Conservation (phyloP, 2,888 invertebrate species). For the Drosophila recens region DNA sequence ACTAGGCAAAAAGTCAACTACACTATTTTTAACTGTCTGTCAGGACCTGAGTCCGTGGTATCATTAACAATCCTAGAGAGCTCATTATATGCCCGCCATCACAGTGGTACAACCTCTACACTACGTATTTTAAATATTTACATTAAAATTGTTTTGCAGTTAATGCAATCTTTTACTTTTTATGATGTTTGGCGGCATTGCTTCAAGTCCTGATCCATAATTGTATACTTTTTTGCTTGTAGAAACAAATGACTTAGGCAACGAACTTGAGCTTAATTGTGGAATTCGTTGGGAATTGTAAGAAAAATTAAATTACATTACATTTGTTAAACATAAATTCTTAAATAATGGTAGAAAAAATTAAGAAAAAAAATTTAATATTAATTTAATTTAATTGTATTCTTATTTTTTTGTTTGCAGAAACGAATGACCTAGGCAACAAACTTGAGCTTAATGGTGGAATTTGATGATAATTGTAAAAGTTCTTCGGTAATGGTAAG, state of each 20-base stretch:
- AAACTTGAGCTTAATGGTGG: no score
- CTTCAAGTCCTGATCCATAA: conserved; percentile 25
- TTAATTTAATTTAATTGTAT: no score
- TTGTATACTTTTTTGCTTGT: background rate
- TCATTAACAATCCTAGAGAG: conserved; percentile 61
- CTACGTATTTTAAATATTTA: conserved; percentile 66
- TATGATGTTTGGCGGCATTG: conserved; percentile 24
- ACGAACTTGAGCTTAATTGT: background rate
- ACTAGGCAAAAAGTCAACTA: conserved; percentile 24
- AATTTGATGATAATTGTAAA: no score
- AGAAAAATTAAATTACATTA: background rate
- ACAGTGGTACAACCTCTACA: conserved; percentile 17
- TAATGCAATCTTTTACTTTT: conserved; percentile 32
- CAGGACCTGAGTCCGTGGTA: conserved; percentile 48
- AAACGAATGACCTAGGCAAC: no score
- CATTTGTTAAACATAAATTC: no score
- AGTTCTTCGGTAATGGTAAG: background rate
- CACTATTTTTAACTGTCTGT: conserved; percentile 73
- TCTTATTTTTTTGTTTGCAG: no score
- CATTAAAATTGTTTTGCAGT: conserved; percentile 70
- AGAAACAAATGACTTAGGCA: conserved; percentile 12
- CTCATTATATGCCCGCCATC: conserved; percentile 61
- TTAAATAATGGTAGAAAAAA: no score
- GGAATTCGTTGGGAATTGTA: background rate
- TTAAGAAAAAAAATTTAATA: no score